A percentile compares a stretch with the other conserved stretches of the same genome.
Conservation (phyloP, 2,113 vertebrate genomes). For the Machaerirhynchus nigripectus region DNA sequence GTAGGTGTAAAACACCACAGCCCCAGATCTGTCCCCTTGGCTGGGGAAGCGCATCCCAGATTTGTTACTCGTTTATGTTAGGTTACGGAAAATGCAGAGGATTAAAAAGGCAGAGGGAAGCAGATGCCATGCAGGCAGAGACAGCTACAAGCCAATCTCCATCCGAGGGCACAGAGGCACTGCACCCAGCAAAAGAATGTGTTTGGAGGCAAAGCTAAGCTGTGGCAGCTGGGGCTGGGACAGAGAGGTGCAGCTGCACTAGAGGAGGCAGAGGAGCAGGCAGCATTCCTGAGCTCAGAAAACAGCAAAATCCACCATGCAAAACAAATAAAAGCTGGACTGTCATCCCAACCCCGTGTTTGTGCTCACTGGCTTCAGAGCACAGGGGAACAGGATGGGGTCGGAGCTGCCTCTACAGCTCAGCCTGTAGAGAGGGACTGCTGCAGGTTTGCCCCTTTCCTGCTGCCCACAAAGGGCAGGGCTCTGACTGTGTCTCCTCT, state of each 20-base stretch:
- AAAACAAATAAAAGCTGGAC: not conserved
- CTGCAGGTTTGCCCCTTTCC: not conserved
- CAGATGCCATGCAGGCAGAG: not conserved
- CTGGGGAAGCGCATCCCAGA: not conserved
- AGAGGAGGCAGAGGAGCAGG: not conserved
- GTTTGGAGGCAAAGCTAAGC: constrained; percentile 34
- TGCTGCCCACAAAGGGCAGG: fast-evolving
- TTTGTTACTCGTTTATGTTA: not conserved
- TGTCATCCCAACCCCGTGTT: not conserved
- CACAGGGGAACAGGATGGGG: not conserved
- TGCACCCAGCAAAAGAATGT: constrained; percentile 50
- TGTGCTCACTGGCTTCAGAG: not conserved
- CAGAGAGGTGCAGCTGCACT: constrained; percentile 14
- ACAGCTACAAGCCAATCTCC: not conserved
- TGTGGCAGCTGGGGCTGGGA: constrained; percentile 37
- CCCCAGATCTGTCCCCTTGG: not conserved
- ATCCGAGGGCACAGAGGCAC: not conserved
- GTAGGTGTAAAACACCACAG: not conserved
- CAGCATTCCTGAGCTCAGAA: not conserved
- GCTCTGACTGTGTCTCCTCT: not conserved
- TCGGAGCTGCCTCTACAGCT: not conserved
- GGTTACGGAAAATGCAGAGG: not conserved
- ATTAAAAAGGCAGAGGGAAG: not conserved
- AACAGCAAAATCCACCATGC: not conserved
- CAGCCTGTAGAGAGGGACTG: not conserved